phyloP scores from a whole-genome alignment of 2,113 vertebrate genomes.

The Phocoena phocoena region DNA sequence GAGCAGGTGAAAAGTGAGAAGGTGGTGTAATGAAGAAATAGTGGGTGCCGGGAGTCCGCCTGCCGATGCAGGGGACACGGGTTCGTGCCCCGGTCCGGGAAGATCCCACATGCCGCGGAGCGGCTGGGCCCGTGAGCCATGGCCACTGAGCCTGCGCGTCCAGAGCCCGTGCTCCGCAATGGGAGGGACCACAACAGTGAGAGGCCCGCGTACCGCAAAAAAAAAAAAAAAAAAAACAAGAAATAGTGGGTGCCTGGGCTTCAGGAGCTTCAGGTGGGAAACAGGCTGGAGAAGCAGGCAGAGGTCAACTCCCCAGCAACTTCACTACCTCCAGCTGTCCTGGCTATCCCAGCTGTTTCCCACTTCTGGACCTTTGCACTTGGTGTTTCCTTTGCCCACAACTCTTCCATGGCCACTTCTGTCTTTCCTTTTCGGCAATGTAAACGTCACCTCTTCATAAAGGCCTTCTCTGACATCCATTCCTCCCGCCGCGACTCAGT shows the following conservation, averaged over 20 bases:
- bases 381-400: background rate
- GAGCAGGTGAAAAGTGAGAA: background rate
- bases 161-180: rapidly evolving
- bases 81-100: too few species aligned
- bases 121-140: too few species aligned
- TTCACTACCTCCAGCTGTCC: background rate
- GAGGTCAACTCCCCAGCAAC: background rate
- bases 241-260: too few species aligned
- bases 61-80: too few species aligned
- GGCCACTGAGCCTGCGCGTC: too few species aligned
- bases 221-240: too few species aligned
- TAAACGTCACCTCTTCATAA: background rate
- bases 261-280: too few species aligned
- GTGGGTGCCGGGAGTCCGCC: background rate
- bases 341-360: background rate
- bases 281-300: too few species aligned
- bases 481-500: background rate
- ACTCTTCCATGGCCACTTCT: background rate
- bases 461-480: background rate
- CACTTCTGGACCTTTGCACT: background rate
- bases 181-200: too few species aligned
- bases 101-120: too few species aligned
- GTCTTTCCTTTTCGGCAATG: background rate
- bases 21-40: background rate
- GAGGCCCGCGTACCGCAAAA: too few species aligned